phyloP scores from a whole-genome alignment of 2,888 invertebrate genomes.

The Pristionchus fissidentatus region DNA sequence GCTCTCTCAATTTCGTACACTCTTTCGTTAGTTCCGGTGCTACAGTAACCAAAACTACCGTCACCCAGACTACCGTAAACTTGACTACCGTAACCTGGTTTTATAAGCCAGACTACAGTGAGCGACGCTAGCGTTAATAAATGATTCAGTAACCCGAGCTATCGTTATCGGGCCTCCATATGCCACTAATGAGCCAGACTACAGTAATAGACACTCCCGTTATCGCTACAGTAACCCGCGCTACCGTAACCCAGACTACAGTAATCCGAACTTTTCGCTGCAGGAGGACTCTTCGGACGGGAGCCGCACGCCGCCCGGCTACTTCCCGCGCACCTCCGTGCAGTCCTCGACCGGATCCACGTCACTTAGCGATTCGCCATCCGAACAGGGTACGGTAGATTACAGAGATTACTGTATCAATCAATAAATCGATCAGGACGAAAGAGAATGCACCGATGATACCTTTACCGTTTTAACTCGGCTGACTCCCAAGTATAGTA shows the following conservation, averaged over 20 bases:
- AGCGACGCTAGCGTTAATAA: not conserved
- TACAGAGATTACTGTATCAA: not conserved
- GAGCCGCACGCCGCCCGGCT: not conserved
- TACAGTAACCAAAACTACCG: not conserved
- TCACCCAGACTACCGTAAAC: not conserved
- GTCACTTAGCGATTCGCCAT: constrained; percentile 7
- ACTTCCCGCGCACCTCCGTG: too few species aligned
- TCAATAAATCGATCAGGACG: constrained; percentile 34
- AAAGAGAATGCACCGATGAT: too few species aligned
- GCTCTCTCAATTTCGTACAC: too few species aligned
- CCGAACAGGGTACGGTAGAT: not conserved
- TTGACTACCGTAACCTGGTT: too few species aligned
- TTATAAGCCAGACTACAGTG: not conserved
- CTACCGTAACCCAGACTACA: not conserved
- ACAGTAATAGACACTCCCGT: not conserved
- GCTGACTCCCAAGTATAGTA: too few species aligned
- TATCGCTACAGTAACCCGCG: not conserved
- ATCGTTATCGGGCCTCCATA: too few species aligned
- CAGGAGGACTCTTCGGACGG: constrained; percentile 14
- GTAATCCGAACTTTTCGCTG: not conserved
- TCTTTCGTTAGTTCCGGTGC: not conserved
- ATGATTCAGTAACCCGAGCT: not conserved
- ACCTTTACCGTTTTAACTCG: too few species aligned
- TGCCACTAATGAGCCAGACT: too few species aligned
- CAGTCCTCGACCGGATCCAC: constrained; percentile 27